Conservation (phyloP, 2,113 vertebrate species). For the Melanocharis versteri region DNA sequence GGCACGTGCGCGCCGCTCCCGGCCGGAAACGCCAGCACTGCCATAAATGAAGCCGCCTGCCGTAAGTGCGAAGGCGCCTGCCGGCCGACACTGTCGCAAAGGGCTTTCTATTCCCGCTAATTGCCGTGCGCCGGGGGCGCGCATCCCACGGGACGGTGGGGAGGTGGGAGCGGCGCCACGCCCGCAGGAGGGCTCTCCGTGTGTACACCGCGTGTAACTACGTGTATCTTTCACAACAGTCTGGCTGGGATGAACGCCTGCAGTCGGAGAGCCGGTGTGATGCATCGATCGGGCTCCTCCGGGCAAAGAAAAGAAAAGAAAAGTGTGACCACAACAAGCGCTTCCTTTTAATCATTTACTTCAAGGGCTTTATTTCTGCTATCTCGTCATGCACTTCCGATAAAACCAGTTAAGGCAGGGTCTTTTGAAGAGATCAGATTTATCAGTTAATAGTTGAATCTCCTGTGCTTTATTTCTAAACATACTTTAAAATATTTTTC, state of each 20-base stretch:
- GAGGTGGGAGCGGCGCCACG: too few relatives aligned
- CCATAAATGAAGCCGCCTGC: background rate
- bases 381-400: background rate
- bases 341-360: background rate
- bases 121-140: fast-evolving
- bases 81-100: background rate
- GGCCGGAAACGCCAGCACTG: background rate
- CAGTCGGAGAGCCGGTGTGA: fast-evolving
- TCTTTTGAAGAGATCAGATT: conserved; percentile 9
- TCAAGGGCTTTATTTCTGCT: background rate
- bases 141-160: too few relatives aligned
- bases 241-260: fast-evolving
- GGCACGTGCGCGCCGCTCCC: background rate
- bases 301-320: background rate
- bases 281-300: background rate
- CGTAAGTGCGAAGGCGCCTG: background rate
- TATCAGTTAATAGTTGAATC: background rate
- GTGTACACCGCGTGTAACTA: fast-evolving
- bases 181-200: too few relatives aligned
- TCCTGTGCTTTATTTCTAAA: conserved; percentile 22
- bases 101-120: fast-evolving
- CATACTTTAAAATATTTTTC: conserved; percentile 59
- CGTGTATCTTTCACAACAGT: fast-evolving
- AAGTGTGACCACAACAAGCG: too few relatives aligned
- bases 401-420: conserved; percentile 1